Base-by-base conservation (phyloP, 2,797 vertebrate genomes). In the Neomorphus geoffroyi region DNA sequence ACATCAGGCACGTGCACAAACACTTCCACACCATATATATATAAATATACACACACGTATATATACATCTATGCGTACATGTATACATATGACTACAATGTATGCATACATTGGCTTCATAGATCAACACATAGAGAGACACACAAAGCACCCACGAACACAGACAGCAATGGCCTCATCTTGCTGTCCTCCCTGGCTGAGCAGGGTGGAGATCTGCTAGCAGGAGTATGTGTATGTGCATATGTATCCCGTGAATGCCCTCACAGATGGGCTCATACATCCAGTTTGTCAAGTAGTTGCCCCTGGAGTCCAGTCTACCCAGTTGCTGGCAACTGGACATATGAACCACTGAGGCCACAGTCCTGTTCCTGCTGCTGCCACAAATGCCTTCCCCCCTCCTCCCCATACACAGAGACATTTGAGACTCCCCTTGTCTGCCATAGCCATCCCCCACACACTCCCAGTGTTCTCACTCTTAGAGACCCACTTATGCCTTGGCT, bases 361-460 rank as follows among this genome's bases (percentile, higher is more conserved):
- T 21, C 23, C 14, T 32, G 28, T 26, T 61, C 8, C 11, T 17
- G 7, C 13, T 84, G 18, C 21, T 61, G 12, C 5, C 37, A 26
- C 27, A 90, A 53, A 48, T 54, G 3, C 6, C 23, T 50, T 48
- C 18, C 39, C 24, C 46, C 22, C 54, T 45, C 39, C 39, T 19
- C 51, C 7, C 58, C 14, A 23, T 27, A 14, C 12, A 56, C 21
- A 21, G 6, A 18, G 5, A 45, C 3, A 3, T 4, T 41, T 73
- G 13, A 11, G 39, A 39, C 24, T 57, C 6, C 10, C 3, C 9
- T 26, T 5, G 11, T 79, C 6, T 18, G 8, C 10, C 18, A 0
- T 19, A 57, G 26, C 6, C 13, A 66, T 15, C 26, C 50, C 8
- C 17, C 5, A 32, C 14, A 3, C 18, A n/a, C 10, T 2, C 5